phyloP scores from a whole-genome alignment of 2,888 invertebrate species.

The Tolmerus cingulatus region DNA sequence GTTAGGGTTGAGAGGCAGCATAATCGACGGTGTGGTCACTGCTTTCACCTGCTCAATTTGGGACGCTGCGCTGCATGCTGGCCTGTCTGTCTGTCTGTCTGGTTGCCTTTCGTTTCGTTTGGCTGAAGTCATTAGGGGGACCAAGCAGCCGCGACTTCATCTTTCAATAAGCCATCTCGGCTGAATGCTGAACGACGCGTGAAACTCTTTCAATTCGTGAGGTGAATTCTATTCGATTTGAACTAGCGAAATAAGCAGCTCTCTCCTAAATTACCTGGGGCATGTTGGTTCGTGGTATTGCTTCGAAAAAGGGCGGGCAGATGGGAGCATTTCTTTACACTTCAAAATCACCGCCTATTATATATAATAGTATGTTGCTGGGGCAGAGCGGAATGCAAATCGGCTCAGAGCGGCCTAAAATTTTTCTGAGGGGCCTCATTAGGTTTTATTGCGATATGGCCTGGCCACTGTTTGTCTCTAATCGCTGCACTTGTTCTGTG shows the following conservation, averaged over 20 bases:
- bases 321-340: neutral
- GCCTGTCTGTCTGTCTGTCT: neutral
- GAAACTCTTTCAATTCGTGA: conserved; percentile 30
- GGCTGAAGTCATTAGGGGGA: neutral
- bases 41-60: neutral
- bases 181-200: conserved; percentile 23
- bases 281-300: neutral
- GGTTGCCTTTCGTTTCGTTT: neutral
- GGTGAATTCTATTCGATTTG: conserved; percentile 13
- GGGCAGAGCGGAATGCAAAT: neutral
- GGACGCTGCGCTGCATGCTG: neutral
- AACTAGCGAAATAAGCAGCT: neutral
- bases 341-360: neutral
- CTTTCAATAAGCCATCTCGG: neutral
- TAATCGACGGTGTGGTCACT: neutral
- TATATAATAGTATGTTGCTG: neutral
- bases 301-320: neutral
- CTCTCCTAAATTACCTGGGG: conserved; percentile 3
- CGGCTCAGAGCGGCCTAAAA: neutral
- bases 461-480: neutral
- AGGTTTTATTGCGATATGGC: conserved; percentile 8
- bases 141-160: neutral
- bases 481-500: conserved; percentile 17
- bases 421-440: neutral
- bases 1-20: neutral